Conservation (phyloP, 2,888 invertebrate species). For the Brenthis hecate region DNA sequence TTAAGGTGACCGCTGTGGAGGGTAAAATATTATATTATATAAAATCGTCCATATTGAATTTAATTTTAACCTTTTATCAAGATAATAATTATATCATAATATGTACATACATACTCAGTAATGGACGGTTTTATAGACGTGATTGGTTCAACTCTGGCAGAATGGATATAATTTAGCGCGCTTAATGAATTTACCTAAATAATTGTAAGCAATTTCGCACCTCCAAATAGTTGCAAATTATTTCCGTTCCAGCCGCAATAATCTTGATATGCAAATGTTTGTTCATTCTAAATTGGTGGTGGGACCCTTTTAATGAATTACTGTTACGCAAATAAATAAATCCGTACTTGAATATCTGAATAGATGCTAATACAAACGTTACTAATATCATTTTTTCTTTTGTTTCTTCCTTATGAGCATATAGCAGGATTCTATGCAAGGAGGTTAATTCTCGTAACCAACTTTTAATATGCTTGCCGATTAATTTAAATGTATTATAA, state of each 20-base stretch:
- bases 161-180: slow-evolving; percentile 48
- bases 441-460: slow-evolving; percentile 79
- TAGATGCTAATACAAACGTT: slow-evolving; percentile 58
- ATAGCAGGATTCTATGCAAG: slow-evolving; percentile 81
- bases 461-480: slow-evolving; percentile 78
- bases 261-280: slow-evolving; percentile 47
- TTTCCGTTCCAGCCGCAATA: slow-evolving; percentile 46
- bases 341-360: slow-evolving; percentile 51
- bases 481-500: slow-evolving; percentile 63
- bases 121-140: slow-evolving; percentile 49
- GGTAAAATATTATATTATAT: slow-evolving; percentile 32
- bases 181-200: slow-evolving; percentile 41
- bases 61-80: not conserved
- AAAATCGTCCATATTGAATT: slow-evolving; percentile 32
- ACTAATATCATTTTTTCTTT: slow-evolving; percentile 79
- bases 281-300: slow-evolving; percentile 56
- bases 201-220: slow-evolving; percentile 42
- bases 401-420: slow-evolving; percentile 77
- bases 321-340: slow-evolving; percentile 46
- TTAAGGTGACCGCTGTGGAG: slow-evolving; percentile 36
- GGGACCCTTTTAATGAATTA: slow-evolving; percentile 48
- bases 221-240: slow-evolving; percentile 42
- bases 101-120: slow-evolving; percentile 24
- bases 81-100: slow-evolving; percentile 5
- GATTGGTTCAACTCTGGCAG: slow-evolving; percentile 43